Percentiles rank a stretch among this genome's conserved stretches.
phyloP scores from a whole-genome alignment of 2,888 invertebrate genomes.

The Drosophila kuntzei region DNA sequence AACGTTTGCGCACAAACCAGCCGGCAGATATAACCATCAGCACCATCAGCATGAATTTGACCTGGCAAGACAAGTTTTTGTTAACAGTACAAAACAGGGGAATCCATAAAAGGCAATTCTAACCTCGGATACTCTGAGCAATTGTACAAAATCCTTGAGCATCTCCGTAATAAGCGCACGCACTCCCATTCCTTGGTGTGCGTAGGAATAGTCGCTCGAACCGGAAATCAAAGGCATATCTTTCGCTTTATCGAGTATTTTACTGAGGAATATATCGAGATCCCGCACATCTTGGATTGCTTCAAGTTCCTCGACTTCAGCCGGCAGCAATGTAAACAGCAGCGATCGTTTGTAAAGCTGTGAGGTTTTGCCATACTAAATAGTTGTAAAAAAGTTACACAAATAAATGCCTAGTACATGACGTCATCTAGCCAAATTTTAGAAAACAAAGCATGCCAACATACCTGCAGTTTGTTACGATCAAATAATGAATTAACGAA shows the following conservation, averaged over 20 bases:
- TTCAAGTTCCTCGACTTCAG: constrained; percentile 74
- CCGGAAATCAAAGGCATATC: constrained; percentile 31
- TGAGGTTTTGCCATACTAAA: constrained; percentile 61
- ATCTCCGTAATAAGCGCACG: constrained; percentile 62
- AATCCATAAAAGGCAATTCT: constrained; percentile 19
- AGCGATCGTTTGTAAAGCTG: constrained; percentile 65
- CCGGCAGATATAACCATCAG: constrained; percentile 40
- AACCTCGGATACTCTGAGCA: constrained; percentile 74
- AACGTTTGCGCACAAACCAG: constrained; percentile 67
- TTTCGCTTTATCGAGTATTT: constrained; percentile 65
- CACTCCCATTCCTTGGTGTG: constrained; percentile 38
- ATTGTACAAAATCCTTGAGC: constrained; percentile 57
- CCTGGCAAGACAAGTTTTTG: constrained; percentile 49
- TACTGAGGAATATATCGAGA: constrained; percentile 73
- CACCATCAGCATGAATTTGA: constrained; percentile 66
- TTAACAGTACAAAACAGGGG: background rate
- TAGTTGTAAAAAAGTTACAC: constrained; percentile 18
- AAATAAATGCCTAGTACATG: constrained; percentile 38
- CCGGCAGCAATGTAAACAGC: constrained; percentile 61
- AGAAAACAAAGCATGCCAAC: constrained; percentile 8
- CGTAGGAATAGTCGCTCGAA: constrained; percentile 34
- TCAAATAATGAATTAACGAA: constrained; percentile 72
- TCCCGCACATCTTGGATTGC: constrained; percentile 76
- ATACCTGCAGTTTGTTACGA: constrained; percentile 67
- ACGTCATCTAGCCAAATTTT: constrained; percentile 44